phyloP scores from a whole-genome alignment of 2,888 invertebrate species.

The Metopia argyrocephala region DNA sequence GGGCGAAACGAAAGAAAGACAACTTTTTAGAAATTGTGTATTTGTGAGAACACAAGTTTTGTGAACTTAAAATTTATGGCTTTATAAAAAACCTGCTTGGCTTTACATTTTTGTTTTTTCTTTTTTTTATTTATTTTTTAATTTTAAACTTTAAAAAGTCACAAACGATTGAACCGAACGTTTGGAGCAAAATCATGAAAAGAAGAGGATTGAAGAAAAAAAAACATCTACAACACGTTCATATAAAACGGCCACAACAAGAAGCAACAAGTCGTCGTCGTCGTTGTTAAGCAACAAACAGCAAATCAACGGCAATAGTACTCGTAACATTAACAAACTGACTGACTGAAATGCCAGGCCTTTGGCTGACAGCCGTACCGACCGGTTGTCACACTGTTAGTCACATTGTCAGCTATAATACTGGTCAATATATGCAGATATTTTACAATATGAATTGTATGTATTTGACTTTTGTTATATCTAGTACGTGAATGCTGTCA shows the following conservation, averaged over 20 bases:
- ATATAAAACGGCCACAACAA: slow-evolving; percentile 64
- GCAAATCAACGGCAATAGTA: slow-evolving; percentile 14
- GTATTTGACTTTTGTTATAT: neutral
- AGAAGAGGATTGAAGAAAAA: slow-evolving; percentile 9
- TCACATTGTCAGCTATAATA: slow-evolving; percentile 46
- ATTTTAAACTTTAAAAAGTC: slow-evolving; percentile 44
- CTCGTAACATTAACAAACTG: slow-evolving; percentile 23
- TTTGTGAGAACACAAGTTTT: slow-evolving; percentile 63
- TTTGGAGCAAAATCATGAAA: neutral
- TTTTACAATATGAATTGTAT: slow-evolving; percentile 11
- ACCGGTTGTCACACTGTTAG: slow-evolving; percentile 55
- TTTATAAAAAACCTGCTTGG: slow-evolving; percentile 70
- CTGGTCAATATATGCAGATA: slow-evolving; percentile 48
- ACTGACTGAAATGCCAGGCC: slow-evolving; percentile 30
- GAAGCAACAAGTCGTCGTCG: slow-evolving; percentile 60
- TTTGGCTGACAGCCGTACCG: slow-evolving; percentile 20
- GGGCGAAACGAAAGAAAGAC: slow-evolving; percentile 1
- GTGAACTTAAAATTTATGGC: slow-evolving; percentile 68
- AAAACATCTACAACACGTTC: slow-evolving; percentile 66
- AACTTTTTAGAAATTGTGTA: slow-evolving; percentile 46
- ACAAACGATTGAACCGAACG: slow-evolving; percentile 40
- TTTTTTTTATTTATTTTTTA: slow-evolving; percentile 22
- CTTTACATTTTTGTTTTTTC: slow-evolving; percentile 35
- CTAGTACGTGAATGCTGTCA: slow-evolving; percentile 39
- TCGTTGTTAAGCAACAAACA: slow-evolving; percentile 47